A percentile compares a stretch with the other conserved stretches of the same genome.
Conservation (phyloP, 2,888 invertebrate genomes). For the Harmothoe impar region DNA sequence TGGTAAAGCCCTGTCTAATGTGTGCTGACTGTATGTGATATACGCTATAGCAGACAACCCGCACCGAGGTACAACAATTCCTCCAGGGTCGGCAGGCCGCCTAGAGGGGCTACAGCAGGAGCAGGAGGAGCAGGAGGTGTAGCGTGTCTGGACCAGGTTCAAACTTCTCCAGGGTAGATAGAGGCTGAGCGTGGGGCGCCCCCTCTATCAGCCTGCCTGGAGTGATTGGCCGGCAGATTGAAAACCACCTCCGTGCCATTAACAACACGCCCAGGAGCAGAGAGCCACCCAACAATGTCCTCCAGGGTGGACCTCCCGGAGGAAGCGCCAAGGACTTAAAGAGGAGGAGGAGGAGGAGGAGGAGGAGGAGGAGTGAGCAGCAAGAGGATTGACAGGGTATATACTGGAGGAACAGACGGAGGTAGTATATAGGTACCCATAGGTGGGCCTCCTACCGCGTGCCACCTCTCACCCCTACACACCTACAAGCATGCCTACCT, state of each 20-base stretch:
- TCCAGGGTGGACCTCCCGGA: neutral
- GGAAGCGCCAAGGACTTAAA: neutral
- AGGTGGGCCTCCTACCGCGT: neutral
- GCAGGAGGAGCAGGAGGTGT: neutral
- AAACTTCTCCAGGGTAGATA: neutral
- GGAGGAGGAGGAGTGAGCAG: neutral
- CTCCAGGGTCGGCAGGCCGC: neutral
- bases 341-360: neutral
- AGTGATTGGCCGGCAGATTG: slow-evolving; percentile 1
- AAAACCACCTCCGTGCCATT: neutral
- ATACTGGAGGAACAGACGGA: slow-evolving; percentile 2
- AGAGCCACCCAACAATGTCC: neutral
- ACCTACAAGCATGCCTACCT: neutral
- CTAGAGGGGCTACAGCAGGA: neutral
- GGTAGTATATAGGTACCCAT: neutral
- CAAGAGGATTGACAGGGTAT: neutral
- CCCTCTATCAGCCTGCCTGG: neutral
- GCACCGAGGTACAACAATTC: slow-evolving; percentile 5
- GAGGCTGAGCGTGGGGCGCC: neutral
- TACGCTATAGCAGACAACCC: too few relatives aligned
- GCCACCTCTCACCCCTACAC: neutral
- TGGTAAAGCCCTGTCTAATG: too few relatives aligned
- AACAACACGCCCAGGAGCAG: neutral
- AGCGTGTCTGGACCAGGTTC: slow-evolving; percentile 50
- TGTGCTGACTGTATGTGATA: too few relatives aligned